phyloP scores from a whole-genome alignment of 2,797 vertebrate genomes.

The Australoheros facetus region DNA sequence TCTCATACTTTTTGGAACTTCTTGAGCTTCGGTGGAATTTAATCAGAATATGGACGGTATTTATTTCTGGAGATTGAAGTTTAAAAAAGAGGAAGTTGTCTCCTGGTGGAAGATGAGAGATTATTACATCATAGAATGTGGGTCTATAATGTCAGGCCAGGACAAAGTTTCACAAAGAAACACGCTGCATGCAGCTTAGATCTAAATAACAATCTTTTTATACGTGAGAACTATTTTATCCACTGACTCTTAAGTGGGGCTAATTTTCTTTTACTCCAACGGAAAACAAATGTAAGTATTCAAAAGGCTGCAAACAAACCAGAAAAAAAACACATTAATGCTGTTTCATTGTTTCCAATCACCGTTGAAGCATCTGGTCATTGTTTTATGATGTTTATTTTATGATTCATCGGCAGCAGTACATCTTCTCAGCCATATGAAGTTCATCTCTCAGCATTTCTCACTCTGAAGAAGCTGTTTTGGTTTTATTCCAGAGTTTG shows the following conservation, averaged over 20 bases:
- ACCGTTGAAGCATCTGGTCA: background rate
- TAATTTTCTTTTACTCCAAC: background rate
- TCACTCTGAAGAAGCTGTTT: background rate
- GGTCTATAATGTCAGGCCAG: background rate
- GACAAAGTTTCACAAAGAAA: background rate
- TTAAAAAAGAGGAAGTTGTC: background rate
- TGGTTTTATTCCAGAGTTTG: accelerated
- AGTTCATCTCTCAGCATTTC: no score
- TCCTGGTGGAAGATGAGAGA: background rate
- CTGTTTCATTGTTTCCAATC: background rate
- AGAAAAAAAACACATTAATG: background rate
- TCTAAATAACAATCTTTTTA: background rate
- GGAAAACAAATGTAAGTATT: background rate
- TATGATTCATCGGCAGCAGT: background rate
- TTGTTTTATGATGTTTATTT: background rate
- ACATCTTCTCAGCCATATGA: background rate
- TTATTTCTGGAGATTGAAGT: background rate
- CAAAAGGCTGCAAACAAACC: background rate
- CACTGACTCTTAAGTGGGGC: accelerated
- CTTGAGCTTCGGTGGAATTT: background rate
- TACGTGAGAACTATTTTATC: background rate
- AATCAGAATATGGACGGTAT: background rate
- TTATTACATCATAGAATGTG: background rate
- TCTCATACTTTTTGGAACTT: background rate
- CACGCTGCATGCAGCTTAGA: accelerated